Conservation (phyloP, 1,140 invertebrate genomes). For the Asbolus verrucosus region DNA sequence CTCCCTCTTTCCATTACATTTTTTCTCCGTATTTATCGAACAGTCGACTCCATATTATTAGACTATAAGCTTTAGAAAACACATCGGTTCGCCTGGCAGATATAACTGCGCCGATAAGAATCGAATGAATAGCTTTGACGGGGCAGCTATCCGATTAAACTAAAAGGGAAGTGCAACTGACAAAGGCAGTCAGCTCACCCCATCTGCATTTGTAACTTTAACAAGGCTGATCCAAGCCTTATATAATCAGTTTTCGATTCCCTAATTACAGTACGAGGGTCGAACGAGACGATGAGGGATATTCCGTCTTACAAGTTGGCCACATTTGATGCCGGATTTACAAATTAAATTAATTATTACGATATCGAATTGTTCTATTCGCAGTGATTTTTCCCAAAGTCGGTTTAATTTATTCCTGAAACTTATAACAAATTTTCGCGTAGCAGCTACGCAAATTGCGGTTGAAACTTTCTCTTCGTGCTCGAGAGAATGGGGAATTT, state of each 20-base stretch:
- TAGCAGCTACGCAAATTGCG: conserved; percentile 54
- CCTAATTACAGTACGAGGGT: conserved; percentile 42
- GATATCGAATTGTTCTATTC: not conserved
- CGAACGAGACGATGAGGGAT: not conserved
- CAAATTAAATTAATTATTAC: conserved; percentile 31
- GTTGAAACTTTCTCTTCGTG: conserved; percentile 52
- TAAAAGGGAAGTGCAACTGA: conserved; percentile 45
- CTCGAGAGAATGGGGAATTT: conserved; percentile 49
- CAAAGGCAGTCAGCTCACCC: conserved; percentile 49
- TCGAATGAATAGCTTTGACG: conserved; percentile 49
- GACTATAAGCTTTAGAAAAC: conserved; percentile 34
- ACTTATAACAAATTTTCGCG: conserved; percentile 55
- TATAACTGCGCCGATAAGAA: conserved; percentile 51
- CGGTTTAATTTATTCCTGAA: conserved; percentile 53
- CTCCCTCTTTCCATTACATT: not conserved
- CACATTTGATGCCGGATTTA: conserved; percentile 23
- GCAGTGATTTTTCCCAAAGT: conserved; percentile 7
- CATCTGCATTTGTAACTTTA: conserved; percentile 54
- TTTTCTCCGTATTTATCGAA: conserved; percentile 34
- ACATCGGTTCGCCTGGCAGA: conserved; percentile 35
- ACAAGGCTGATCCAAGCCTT: conserved; percentile 50
- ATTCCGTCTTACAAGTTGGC: not conserved
- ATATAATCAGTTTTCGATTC: conserved; percentile 52
- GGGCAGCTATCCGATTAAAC: conserved; percentile 49
- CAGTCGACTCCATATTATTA: conserved; percentile 32